These are phyloP conservation scores for Calephelis nemesis DNA, from an alignment of 1,140 invertebrate species.

Conservation along the genomic window DNA sequence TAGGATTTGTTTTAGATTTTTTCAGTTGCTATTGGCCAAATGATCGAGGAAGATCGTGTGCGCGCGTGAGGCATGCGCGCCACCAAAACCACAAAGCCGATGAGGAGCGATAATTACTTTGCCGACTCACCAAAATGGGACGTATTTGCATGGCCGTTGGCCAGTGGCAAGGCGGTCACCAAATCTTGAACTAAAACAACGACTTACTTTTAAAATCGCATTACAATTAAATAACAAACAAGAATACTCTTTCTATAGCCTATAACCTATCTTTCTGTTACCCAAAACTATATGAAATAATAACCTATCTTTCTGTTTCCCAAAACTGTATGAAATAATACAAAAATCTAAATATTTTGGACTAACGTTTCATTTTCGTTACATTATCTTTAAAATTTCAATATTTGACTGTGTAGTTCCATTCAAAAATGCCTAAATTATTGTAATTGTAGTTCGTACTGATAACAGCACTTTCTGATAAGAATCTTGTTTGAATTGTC, in stretches of 20 bases:
- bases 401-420: conserved; percentile 25
- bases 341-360: not conserved
- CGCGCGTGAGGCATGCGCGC: conserved; percentile 69
- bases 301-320: too few relatives aligned
- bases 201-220: conserved; percentile 75
- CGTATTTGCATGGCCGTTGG: conserved; percentile 78
- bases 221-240: conserved; percentile 45
- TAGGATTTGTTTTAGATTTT: not conserved
- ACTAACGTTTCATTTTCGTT: not conserved
- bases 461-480: conserved; percentile 70
- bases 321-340: not conserved
- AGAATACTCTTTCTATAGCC: not conserved
- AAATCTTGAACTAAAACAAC: conserved; percentile 80
- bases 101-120: conserved; percentile 62
- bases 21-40: conserved; percentile 47
- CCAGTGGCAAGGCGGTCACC: conserved; percentile 79
- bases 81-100: conserved; percentile 75
- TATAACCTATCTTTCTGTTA: not conserved
- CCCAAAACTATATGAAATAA: not conserved
- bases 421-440: conserved; percentile 44
- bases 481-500: conserved; percentile 62
- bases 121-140: conserved; percentile 79
- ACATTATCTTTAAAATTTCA: conserved; percentile 1
- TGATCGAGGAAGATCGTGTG: conserved; percentile 56
- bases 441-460: conserved; percentile 65